Conservation (phyloP, 2,113 vertebrate genomes). For the Acrocephalus arundinaceus region DNA sequence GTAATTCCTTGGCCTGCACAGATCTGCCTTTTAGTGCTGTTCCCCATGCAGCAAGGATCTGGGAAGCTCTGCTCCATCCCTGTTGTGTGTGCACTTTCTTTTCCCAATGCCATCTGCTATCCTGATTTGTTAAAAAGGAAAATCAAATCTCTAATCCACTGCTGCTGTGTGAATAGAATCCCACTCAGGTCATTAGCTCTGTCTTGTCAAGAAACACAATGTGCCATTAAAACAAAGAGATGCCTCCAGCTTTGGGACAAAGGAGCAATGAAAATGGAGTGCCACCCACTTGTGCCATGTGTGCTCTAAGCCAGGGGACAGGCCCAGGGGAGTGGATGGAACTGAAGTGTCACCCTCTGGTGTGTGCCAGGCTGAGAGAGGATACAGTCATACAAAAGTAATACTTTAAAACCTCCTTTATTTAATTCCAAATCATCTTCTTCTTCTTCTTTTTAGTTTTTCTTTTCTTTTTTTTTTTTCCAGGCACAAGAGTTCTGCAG, state of each 20-base stretch:
- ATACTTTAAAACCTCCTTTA: background rate
- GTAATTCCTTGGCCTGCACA: conserved; percentile 1
- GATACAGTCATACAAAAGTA: background rate
- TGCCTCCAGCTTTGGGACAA: conserved; percentile 25
- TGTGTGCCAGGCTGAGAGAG: background rate
- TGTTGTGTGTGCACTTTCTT: background rate
- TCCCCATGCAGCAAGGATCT: background rate
- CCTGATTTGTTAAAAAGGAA: conserved; percentile 23
- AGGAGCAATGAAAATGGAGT: background rate
- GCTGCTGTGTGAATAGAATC: conserved; percentile 16
- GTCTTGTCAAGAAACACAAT: conserved; percentile 4
- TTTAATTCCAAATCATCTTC: background rate
- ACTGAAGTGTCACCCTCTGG: background rate
- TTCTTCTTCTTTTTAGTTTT: background rate
- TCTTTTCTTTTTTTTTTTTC: background rate
- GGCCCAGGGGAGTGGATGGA: background rate
- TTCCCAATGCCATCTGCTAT: conserved; percentile 37
- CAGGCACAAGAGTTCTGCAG: background rate
- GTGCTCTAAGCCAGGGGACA: background rate
- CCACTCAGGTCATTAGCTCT: conserved; percentile 3
- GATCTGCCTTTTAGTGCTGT: background rate
- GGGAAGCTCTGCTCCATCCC: background rate
- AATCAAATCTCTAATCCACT: conserved; percentile 30
- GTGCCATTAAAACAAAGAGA: conserved; percentile 9
- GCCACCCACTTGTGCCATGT: background rate